phyloP scores from a whole-genome alignment of 2,797 vertebrate species.

The Lophotriccus pileatus region DNA sequence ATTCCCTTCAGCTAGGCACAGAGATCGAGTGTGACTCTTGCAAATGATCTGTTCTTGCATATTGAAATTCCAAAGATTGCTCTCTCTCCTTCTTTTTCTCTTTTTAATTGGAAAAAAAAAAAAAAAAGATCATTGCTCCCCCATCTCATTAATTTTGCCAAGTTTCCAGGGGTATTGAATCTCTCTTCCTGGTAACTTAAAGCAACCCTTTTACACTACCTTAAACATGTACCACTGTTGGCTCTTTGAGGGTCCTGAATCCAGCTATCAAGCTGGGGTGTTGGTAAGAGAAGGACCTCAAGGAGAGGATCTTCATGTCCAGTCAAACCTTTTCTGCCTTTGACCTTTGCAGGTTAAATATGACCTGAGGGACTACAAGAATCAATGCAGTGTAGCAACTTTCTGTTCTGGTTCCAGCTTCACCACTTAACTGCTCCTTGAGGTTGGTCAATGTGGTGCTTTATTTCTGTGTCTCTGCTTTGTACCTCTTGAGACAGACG shows the following conservation, averaged over 20 bases:
- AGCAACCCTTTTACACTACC: neutral
- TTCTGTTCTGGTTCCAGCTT: neutral
- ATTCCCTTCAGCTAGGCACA: neutral
- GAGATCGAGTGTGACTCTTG: neutral
- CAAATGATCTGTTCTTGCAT: neutral
- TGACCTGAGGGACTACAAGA: neutral
- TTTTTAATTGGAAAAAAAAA: neutral
- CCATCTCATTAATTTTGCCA: neutral
- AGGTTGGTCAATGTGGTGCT: neutral
- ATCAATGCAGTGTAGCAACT: neutral
- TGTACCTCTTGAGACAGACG: no score
- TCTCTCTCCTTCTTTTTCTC: neutral
- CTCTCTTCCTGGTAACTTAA: neutral
- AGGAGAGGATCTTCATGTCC: neutral
- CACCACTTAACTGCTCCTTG: neutral
- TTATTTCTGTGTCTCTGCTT: neutral
- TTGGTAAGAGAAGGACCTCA: neutral
- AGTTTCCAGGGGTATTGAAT: neutral
- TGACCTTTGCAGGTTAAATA: neutral
- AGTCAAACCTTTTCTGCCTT: neutral
- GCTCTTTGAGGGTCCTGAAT: neutral
- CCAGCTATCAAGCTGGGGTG: neutral
- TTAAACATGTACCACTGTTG: neutral
- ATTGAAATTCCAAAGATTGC: neutral
- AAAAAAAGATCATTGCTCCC: neutral